These are phyloP conservation scores for Phyllotis vaccarum DNA, from an alignment of 2,797 vertebrate genomes.

Conservation along the genomic window DNA sequence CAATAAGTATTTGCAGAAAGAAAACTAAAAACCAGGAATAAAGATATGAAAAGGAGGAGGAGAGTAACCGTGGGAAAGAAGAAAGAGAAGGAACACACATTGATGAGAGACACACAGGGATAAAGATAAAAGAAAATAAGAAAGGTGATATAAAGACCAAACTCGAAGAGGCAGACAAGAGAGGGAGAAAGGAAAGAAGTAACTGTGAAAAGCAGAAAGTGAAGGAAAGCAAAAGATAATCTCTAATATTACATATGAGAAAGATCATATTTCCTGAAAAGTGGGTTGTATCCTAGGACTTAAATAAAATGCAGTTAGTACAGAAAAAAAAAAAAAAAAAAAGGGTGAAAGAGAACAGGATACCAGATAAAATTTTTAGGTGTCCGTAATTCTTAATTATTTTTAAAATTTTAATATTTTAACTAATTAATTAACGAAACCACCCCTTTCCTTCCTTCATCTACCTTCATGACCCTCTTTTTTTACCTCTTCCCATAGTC, in stretches of 20 bases:
- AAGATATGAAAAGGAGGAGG: neutral
- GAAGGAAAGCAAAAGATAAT: neutral
- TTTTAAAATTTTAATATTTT: neutral
- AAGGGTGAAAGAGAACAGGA: neutral
- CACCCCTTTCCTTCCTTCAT: neutral
- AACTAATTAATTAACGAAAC: neutral
- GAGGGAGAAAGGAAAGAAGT: neutral
- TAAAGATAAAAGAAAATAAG: neutral
- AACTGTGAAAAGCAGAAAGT: neutral
- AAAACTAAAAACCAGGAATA: neutral
- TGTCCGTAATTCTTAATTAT: neutral
- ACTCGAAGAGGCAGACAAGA: neutral
- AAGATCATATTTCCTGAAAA: neutral
- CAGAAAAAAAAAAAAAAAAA: neutral
- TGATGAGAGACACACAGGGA: fast-evolving
- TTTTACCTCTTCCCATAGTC: neutral
- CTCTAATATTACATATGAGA: neutral
- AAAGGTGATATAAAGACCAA: no score
- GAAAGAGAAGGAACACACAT: neutral
- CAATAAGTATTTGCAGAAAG: neutral
- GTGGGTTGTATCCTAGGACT: neutral
- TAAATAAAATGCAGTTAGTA: neutral
- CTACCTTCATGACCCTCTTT: no score
- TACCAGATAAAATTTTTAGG: neutral
- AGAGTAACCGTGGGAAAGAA: no score